Percentiles rank a stretch among this genome's conserved stretches.
phyloP scores from a whole-genome alignment of 2,888 invertebrate species.

The Ligdia adustata region DNA sequence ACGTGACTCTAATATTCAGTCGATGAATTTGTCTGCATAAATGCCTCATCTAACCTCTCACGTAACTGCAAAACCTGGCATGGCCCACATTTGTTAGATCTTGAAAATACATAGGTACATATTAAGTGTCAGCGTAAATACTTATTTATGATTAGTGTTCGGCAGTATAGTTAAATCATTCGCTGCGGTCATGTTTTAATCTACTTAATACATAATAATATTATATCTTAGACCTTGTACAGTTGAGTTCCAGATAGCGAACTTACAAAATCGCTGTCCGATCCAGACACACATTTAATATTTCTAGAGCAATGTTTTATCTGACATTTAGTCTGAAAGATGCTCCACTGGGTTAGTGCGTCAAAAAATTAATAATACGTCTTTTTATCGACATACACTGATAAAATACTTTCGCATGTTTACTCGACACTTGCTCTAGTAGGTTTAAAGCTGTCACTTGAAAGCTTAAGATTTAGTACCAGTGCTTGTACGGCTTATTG shows the following conservation, averaged over 20 bases:
- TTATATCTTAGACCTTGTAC: neutral
- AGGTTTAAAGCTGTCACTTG: too few species aligned
- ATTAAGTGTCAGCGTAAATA: constrained; percentile 24
- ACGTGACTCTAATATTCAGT: too few species aligned
- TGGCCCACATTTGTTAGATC: constrained; percentile 51
- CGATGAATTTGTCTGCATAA: constrained; percentile 39
- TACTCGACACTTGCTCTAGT: constrained; percentile 38
- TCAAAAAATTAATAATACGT: constrained; percentile 40
- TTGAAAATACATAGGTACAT: constrained; percentile 36
- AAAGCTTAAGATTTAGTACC: too few species aligned
- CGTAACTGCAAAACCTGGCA: constrained; percentile 43
- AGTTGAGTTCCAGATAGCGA: neutral
- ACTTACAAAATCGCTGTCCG: neutral
- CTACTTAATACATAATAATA: neutral
- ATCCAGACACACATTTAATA: too few species aligned
- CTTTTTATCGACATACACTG: constrained; percentile 43
- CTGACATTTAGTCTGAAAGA: neutral
- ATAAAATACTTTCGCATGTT: constrained; percentile 49
- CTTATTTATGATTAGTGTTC: constrained; percentile 34
- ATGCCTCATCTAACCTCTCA: constrained; percentile 44
- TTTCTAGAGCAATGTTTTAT: neutral
- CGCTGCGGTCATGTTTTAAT: constrained; percentile 10
- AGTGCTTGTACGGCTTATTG: too few species aligned
- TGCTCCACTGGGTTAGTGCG: constrained; percentile 41
- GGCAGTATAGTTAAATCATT: constrained; percentile 11